Evolutionary conservation across 2,888 invertebrate species (phyloP).

Genomic region (Pheosia gnoma): DNA sequence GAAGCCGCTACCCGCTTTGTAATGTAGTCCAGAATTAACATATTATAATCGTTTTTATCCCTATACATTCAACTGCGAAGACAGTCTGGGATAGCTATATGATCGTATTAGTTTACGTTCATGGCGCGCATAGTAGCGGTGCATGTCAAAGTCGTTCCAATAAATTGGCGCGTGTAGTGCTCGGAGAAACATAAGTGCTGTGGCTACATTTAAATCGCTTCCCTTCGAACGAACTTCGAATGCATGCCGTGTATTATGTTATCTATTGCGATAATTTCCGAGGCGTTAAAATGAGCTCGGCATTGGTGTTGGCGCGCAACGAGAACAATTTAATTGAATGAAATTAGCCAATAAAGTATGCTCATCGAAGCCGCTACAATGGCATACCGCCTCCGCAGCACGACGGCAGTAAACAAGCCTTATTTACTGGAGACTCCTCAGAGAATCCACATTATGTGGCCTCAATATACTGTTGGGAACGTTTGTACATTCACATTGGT

Average conservation of each 20-base stretch:
- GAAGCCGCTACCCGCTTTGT: slow-evolving; percentile 69
- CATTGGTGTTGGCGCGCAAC: slow-evolving; percentile 54
- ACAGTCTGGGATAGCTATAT: slow-evolving; percentile 40
- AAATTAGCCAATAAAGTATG: slow-evolving; percentile 82
- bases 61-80: slow-evolving; percentile 54
- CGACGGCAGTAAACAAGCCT: slow-evolving; percentile 68
- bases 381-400: slow-evolving; percentile 71
- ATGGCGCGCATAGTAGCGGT: slow-evolving; percentile 48
- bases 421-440: slow-evolving; percentile 69
- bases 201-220: slow-evolving; percentile 57
- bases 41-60: slow-evolving; percentile 72
- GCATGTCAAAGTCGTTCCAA: slow-evolving; percentile 48
- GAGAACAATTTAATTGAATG: slow-evolving; percentile 82
- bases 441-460: slow-evolving; percentile 75
- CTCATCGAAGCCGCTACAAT: slow-evolving; percentile 74
- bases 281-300: slow-evolving; percentile 69
- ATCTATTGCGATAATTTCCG: slow-evolving; percentile 76
- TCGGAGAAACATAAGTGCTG: slow-evolving; percentile 40
- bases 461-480: slow-evolving; percentile 60
- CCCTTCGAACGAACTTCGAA: slow-evolving; percentile 41
- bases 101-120: slow-evolving; percentile 56
- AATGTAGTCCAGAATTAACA: slow-evolving; percentile 63
- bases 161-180: slow-evolving; percentile 45
- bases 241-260: slow-evolving; percentile 49
- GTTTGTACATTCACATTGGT: slow-evolving; percentile 44